Evolutionary conservation across 2,797 vertebrate species (phyloP), one percentile per base, ranked within the genome.

Genomic region (Todus mexicanus): DNA sequence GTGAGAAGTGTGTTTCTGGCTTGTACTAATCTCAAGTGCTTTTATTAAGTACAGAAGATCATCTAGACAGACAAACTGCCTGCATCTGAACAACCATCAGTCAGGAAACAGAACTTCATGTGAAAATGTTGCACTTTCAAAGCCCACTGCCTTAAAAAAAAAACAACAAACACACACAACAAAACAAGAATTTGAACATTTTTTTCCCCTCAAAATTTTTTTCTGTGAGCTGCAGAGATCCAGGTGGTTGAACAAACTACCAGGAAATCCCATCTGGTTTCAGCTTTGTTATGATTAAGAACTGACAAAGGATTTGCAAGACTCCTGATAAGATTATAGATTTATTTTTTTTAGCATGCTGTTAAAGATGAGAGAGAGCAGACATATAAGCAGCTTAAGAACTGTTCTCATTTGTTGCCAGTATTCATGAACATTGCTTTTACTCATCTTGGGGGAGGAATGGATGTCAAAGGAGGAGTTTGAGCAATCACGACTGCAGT

Each of bases 231-330:
- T 91, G 60, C 31, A 66, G 60, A 11, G 48, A 73, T 85, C 33
- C 84, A 87, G 37, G 37, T 87, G 29, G 21, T 1, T 80, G 72
- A 26, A 84, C 77, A 89, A 70, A 72, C 51, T 48, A 82, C 48
- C 15, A 84, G 37, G 37, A 94, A 92, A 92, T 20, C 56, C 74
- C 84, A 87, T 68, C 60, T 88, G 74, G 37, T 82, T 92, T 92
- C 74, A 76, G 56, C 84, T 84, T 84, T 88, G 47, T 78, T 90
- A 87, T 40, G 80, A 91, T 72, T 84, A 90, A 94, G 70, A 92
- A 57, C 59, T 48, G 56, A 84, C 59, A 87, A 73, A 89, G 65
- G 74, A 87, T 92, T 90, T 96, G 69, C 78, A 92, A 92, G 75
- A 50, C 53, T 76, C 64, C 74, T 87, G 68, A 73, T 87, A 93